phyloP scores from a whole-genome alignment of 2,113 vertebrate genomes.

The Daphoenositta chrysoptera region DNA sequence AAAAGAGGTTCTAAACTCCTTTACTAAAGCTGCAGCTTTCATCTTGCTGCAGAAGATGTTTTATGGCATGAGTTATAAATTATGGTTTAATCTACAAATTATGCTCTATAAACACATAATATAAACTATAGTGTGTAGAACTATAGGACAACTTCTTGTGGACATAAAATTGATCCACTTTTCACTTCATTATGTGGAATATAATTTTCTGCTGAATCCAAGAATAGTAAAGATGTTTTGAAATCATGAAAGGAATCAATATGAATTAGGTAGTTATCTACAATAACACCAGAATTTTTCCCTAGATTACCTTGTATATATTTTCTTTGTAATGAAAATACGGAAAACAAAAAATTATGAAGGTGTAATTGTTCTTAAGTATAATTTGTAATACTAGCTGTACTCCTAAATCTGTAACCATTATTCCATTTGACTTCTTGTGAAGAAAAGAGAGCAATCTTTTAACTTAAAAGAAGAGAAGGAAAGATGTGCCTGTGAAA shows the following conservation, averaged over 20 bases:
- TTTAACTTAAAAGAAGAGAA: neutral
- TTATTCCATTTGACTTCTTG: neutral
- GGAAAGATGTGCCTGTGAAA: neutral
- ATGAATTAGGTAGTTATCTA: neutral
- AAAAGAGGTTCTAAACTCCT: neutral
- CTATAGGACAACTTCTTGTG: neutral
- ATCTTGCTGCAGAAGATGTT: neutral
- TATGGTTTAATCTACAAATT: neutral
- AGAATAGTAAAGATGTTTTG: neutral
- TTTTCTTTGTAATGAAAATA: neutral
- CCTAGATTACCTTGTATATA: neutral
- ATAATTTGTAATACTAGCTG: neutral
- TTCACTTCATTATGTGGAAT: neutral
- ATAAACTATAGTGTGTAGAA: neutral
- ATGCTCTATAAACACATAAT: neutral
- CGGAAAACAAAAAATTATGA: neutral
- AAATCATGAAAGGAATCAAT: neutral
- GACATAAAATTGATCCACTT: neutral
- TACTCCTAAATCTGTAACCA: neutral
- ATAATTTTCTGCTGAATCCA: neutral
- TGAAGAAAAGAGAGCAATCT: neutral
- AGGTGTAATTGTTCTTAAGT: neutral
- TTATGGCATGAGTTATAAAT: neutral
- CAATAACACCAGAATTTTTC: neutral
- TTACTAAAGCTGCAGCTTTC: neutral